phyloP scores from a whole-genome alignment of 2,888 invertebrate genomes.

The Platycheirus rosarum region DNA sequence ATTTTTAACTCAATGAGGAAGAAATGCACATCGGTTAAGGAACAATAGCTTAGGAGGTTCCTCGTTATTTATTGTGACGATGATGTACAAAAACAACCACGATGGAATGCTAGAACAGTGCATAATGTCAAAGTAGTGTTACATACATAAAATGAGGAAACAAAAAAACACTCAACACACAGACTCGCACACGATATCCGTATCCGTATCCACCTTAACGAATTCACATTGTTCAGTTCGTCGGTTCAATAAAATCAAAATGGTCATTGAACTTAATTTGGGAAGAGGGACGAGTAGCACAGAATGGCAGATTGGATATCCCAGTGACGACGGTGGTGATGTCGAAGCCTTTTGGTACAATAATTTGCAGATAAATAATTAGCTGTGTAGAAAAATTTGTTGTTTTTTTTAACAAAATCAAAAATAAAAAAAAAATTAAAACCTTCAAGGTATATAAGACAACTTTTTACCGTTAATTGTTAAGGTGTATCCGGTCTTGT shows the following conservation, averaged over 20 bases:
- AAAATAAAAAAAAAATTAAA: conserved; percentile 8
- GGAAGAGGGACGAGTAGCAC: conserved; percentile 30
- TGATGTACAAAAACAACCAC: background rate
- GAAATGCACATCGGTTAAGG: conserved; percentile 56
- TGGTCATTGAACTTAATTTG: conserved; percentile 73
- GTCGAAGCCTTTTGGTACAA: conserved; percentile 6
- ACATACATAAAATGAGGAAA: conserved; percentile 9
- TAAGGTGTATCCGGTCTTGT: conserved; percentile 67
- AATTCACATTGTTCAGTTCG: conserved; percentile 64
- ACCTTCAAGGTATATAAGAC: conserved; percentile 30
- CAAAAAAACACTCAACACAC: conserved; percentile 7
- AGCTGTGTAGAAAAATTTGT: conserved; percentile 12
- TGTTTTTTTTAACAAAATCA: conserved; percentile 21
- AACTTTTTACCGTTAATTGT: conserved; percentile 41
- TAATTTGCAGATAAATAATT: conserved; percentile 48
- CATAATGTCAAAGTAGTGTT: conserved; percentile 62
- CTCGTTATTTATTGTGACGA: conserved; percentile 53
- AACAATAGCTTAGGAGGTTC: conserved; percentile 42
- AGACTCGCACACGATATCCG: conserved; percentile 21
- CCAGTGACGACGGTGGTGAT: conserved; percentile 9
- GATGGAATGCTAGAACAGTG: conserved; percentile 25
- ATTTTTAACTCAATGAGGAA: conserved; percentile 62
- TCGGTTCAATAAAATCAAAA: conserved; percentile 73
- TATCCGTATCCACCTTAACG: conserved; percentile 58
- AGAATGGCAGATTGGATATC: conserved; percentile 14